These are phyloP conservation scores for Cotesia typhae DNA, from an alignment of 1,140 invertebrate genomes.

Conservation along the genomic window DNA sequence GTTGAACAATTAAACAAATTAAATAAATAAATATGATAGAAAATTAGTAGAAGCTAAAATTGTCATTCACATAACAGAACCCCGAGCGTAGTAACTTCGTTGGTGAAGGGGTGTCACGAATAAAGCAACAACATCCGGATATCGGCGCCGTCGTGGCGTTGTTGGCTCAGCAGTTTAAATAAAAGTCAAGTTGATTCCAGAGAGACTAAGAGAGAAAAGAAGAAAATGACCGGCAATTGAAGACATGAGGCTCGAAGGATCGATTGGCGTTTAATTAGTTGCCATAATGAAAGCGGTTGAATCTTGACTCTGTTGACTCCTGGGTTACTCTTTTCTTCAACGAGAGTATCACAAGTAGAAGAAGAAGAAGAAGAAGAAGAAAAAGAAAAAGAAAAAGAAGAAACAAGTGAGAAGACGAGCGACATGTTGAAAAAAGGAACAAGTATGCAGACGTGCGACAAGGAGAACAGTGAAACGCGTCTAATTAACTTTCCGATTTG, in stretches of 20 bases:
- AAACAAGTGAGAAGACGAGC: constrained; percentile 1
- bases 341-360: constrained; percentile 19
- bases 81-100: not conserved
- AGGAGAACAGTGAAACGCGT: constrained; percentile 54
- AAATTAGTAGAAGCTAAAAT: no score
- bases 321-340: constrained; percentile 27
- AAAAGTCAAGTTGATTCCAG: no score
- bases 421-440: constrained; percentile 3
- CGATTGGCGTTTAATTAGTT: constrained; percentile 59
- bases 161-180: not conserved
- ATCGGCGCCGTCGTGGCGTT: constrained; percentile 23
- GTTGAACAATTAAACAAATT: no score
- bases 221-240: not conserved
- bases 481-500: constrained; percentile 60
- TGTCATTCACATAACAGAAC: no score
- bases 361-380: not conserved
- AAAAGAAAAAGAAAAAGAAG: constrained; percentile 12
- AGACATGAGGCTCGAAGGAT: constrained; percentile 36
- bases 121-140: constrained; percentile 20
- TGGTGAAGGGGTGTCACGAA: constrained; percentile 12
- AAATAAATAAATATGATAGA: no score
- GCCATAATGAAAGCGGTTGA: constrained; percentile 49
- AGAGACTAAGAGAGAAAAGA: constrained; percentile 3
- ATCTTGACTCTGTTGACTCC: constrained; percentile 20
- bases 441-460: constrained; percentile 42